Conservation (phyloP, 2,888 invertebrate species). For the Strigamia crassipes region DNA sequence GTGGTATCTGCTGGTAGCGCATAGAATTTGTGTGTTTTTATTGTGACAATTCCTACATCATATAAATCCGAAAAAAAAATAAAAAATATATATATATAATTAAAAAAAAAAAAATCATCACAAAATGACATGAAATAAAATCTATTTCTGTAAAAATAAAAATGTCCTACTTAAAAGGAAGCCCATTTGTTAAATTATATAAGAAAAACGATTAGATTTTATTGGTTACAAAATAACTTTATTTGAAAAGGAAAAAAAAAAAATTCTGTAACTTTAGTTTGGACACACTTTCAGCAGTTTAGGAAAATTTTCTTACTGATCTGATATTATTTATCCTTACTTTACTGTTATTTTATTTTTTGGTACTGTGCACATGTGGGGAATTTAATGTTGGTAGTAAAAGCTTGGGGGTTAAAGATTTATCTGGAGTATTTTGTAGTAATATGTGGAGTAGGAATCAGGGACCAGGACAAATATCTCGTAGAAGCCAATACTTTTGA, state of each 20-base stretch:
- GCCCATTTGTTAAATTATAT: slow-evolving; percentile 16
- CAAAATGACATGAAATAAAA: slow-evolving; percentile 32
- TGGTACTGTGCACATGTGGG: slow-evolving; percentile 7
- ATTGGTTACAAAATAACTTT: neutral
- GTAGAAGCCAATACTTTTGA: slow-evolving; percentile 31
- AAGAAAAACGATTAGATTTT: neutral
- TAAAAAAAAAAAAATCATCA: slow-evolving; percentile 2
- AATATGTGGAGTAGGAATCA: slow-evolving; percentile 20
- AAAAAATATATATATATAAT: neutral
- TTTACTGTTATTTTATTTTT: neutral
- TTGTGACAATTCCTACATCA: slow-evolving; percentile 20
- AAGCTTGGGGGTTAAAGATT: neutral
- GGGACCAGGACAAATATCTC: slow-evolving; percentile 39
- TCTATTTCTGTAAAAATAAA: slow-evolving; percentile 32
- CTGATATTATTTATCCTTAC: neutral
- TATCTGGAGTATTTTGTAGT: slow-evolving; percentile 30
- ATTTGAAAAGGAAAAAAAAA: neutral
- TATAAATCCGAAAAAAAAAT: neutral
- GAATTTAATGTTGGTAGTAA: slow-evolving; percentile 34
- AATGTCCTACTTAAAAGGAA: slow-evolving; percentile 20
- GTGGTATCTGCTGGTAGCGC: slow-evolving; percentile 45
- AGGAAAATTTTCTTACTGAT: slow-evolving; percentile 19
- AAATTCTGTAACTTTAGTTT: slow-evolving; percentile 28
- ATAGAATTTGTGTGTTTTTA: slow-evolving; percentile 41
- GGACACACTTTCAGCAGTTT: slow-evolving; percentile 39